Percentiles rank a stretch among this genome's conserved stretches.
phyloP scores from a whole-genome alignment of 2,113 vertebrate species.

The Raja brachyura region DNA sequence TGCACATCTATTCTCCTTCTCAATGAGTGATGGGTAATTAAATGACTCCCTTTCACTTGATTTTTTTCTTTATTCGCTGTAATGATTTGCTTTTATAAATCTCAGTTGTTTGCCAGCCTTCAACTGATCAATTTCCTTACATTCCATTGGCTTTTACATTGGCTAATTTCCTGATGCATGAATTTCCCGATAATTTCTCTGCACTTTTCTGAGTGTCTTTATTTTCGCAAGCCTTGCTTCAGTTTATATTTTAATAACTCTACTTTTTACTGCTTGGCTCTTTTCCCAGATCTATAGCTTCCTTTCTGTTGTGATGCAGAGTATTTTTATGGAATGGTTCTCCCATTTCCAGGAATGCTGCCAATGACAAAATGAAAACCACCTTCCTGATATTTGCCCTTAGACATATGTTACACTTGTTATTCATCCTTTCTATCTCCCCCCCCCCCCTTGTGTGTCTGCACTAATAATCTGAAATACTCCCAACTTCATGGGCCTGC shows the following conservation, averaged over 20 bases:
- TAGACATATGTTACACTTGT: not conserved
- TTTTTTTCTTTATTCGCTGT: not conserved
- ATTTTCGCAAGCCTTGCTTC: not conserved
- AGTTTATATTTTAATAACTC: not conserved
- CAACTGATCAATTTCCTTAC: not conserved
- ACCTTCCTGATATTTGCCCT: not conserved
- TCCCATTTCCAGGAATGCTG: not conserved
- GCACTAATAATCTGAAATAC: not conserved
- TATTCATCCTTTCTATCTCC: not conserved
- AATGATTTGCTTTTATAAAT: not conserved
- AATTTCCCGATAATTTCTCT: too few species aligned
- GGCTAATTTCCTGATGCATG: too few species aligned
- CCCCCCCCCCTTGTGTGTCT: not conserved
- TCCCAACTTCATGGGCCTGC: not conserved
- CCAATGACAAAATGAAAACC: not conserved
- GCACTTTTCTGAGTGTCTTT: not conserved
- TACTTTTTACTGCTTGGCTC: not conserved
- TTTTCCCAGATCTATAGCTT: not conserved
- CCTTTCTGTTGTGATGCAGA: not conserved
- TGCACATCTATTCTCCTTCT: not conserved
- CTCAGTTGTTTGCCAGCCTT: not conserved
- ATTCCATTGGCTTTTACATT: not conserved
- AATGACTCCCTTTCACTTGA: not conserved
- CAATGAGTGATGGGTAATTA: slow-evolving; percentile 2
- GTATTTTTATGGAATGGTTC: not conserved